Base-by-base conservation (phyloP, 1,140 invertebrate species). In the Heliconius eleuchia region DNA sequence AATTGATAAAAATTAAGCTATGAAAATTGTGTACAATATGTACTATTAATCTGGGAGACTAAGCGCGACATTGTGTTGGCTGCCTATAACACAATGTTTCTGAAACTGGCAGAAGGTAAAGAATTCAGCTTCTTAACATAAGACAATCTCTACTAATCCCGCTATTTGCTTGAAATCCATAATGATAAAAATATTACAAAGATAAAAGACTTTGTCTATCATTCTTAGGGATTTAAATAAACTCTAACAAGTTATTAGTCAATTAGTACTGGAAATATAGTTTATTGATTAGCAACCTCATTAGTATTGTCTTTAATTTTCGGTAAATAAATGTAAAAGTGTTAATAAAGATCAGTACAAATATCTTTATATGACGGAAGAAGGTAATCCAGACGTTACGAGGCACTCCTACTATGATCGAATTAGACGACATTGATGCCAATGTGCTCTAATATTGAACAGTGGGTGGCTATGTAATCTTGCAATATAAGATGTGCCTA, bases 401-500 rank as follows among this genome's bases (percentile, higher is more conserved):
- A 87, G 81, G 79, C 83, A 78, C 78, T 84, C 85, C 86, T 80
- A 84, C 86, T 84, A 86, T 89, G 82, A 87, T 88, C 79, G 78
- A 84, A 88, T 88, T 83, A 87, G 81, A 77, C 78, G 83, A 83
- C 84, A 86, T 85, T 84, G 60, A 66, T 66, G 60, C 60, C 60
- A 66, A 66, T 66, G 60, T 66, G 11, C 11, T 66, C 60, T 66
- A 46, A 30, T 66, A 66, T 66, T 66, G 60, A 66, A 66, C 60
- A 66, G 55, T 23, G 55, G 55, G 55, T 27, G 60, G 23, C 16
- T 66, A 66, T 23, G 23, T 66, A 11, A 66, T 66, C 27, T 27
- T 66, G 13, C 60, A 66, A 60, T 60, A 27, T 9, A 57, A 23
- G 3, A 46, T 46, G 34, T 39, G 46, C 7, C 3, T 60, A 23